Evolutionary conservation across 2,113 vertebrate species (phyloP), one percentile per base, ranked within the genome.

Genomic region (Chlorodrepanis virens): DNA sequence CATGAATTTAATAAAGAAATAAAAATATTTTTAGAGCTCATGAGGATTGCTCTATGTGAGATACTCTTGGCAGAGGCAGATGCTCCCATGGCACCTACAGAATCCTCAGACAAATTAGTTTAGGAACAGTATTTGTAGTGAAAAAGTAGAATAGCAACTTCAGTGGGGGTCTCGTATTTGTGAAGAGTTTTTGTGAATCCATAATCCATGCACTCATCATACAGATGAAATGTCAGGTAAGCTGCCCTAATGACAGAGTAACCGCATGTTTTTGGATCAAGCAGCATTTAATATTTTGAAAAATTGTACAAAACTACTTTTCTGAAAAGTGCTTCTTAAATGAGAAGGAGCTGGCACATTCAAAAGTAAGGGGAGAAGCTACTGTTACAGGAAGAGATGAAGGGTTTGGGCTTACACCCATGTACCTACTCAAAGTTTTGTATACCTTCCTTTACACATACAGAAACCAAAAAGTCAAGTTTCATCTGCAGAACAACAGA

Each of bases 141-240:
- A 68, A 88, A 8, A 63, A 10, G 18, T 4, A 75, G 29, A 87
- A 21, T 6, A 69, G 65, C 15, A 67, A 14, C 22, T 79, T 79
- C 28, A 37, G 10, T 7, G 20, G 9, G 5, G 39, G 37, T 79
- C 18, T n/a, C 2, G 1, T n/a, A 70, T 1, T 1, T 63, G 28
- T 33, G 8, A 10, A 59, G n/a, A 25, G 21, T 14, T 81, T 89
- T 44, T 81, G 27, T 87, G 29, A 76, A 83, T 59, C 42, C 37
- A 56, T 16, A 52, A 69, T 28, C 25, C 14, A 35, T 7, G 14
- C 29, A 63, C 23, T 20, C 14, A 68, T 15, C 1, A 5, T 37
- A 85, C 0, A 37, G 9, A 71, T 0, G 0, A 86, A 79, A 20
- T 33, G 28, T 7, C 49, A 60, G 27, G 28, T 5, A 31, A 75